Evolutionary conservation across 2,888 invertebrate genomes (phyloP).

Genomic region (Glaucopsyche alexis): DNA sequence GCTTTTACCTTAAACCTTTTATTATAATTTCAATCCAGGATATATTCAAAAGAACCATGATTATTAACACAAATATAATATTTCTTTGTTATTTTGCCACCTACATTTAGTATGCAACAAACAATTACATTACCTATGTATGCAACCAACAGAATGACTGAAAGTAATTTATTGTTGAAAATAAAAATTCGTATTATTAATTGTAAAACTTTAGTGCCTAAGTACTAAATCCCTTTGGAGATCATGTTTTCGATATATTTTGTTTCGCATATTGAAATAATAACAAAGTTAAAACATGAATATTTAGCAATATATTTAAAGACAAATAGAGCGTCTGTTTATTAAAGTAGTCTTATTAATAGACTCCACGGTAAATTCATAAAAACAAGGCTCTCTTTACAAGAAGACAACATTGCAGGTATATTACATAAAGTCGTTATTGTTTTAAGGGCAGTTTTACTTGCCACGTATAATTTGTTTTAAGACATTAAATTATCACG

Average conservation of each 20-base stretch:
- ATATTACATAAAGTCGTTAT: slow-evolving; percentile 15
- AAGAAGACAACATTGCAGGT: slow-evolving; percentile 1
- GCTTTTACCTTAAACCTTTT: too few relatives aligned
- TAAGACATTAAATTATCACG: neutral
- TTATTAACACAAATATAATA: neutral
- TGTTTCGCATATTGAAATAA: neutral
- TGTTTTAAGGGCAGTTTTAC: neutral
- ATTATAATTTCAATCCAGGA: too few relatives aligned
- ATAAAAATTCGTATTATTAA: neutral
- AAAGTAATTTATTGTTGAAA: neutral
- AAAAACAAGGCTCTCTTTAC: neutral
- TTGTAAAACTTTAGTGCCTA: too few relatives aligned
- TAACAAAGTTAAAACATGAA: neutral
- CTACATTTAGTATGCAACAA: neutral
- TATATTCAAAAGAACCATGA: too few relatives aligned
- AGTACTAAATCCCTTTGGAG: too few relatives aligned
- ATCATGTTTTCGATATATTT: too few relatives aligned
- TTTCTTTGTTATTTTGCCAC: neutral
- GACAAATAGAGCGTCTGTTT: neutral
- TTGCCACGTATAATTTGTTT: neutral
- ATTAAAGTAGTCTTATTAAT: neutral
- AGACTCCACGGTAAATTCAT: neutral
- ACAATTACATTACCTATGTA: neutral
- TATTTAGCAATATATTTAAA: neutral
- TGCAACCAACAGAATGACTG: neutral